These are phyloP conservation scores for Chaetogeoica ovagalla DNA, from an alignment of 2,888 invertebrate species.

Conservation along the genomic window DNA sequence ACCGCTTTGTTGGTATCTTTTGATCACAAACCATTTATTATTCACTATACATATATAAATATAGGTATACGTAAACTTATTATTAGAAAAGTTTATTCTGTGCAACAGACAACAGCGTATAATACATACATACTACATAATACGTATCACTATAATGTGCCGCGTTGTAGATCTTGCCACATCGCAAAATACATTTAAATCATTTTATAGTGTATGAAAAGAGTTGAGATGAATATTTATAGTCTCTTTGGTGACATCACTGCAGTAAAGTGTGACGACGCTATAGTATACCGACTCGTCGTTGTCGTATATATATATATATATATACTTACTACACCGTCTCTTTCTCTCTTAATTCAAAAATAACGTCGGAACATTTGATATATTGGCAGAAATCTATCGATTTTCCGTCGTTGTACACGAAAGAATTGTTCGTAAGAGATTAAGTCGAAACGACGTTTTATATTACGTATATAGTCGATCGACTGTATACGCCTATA, in stretches of 20 bases:
- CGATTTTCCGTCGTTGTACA: slow-evolving; percentile 10
- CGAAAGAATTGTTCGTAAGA: background rate
- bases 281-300: background rate
- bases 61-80: too few relatives aligned
- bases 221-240: background rate
- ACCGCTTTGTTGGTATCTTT: background rate
- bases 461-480: too few relatives aligned
- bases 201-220: background rate
- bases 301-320: too few relatives aligned
- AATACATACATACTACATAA: too few relatives aligned
- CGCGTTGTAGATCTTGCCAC: too few relatives aligned
- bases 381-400: background rate
- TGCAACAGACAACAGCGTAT: too few relatives aligned
- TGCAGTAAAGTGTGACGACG: background rate
- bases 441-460: background rate
- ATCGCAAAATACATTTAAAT: too few relatives aligned
- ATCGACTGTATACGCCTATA: background rate
- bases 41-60: background rate
- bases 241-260: background rate
- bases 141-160: too few relatives aligned
- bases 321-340: too few relatives aligned
- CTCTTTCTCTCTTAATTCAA: too few relatives aligned
- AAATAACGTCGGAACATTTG: slow-evolving; percentile 7
- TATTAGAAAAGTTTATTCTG: too few relatives aligned
- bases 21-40: background rate